These are phyloP conservation scores for Solen grandis DNA, from an alignment of 1,140 invertebrate species.

Conservation along the genomic window DNA sequence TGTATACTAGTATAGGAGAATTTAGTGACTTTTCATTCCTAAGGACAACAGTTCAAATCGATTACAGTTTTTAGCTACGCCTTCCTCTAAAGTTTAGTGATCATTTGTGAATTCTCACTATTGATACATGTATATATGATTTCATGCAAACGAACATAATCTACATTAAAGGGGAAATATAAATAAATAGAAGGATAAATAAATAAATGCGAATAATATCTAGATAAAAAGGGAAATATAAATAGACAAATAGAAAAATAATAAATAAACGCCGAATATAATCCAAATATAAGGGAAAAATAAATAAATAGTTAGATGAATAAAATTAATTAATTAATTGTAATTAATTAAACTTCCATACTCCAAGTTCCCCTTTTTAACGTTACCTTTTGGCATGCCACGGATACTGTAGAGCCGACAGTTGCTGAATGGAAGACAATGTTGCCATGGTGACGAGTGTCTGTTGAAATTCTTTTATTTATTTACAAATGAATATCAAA, in stretches of 20 bases:
- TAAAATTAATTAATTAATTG: no score
- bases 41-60: no score
- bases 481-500: background rate
- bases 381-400: slow-evolving; percentile 41
- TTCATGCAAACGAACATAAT: no score
- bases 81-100: no score
- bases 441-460: slow-evolving; percentile 2
- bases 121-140: no score
- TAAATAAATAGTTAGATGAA: background rate
- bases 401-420: slow-evolving; percentile 14
- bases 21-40: no score
- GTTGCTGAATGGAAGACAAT: background rate
- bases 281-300: background rate
- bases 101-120: no score
- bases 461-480: background rate
- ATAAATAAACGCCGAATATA: background rate
- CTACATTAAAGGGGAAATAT: no score
- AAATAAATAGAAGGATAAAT: no score
- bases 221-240: background rate
- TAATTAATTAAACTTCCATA: background rate
- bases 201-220: background rate
- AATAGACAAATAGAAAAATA: background rate
- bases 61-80: no score
- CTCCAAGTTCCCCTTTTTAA: background rate
- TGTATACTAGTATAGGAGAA: no score